Base-by-base conservation (phyloP, 1,140 invertebrate genomes). In the Maconellicoccus hirsutus region DNA sequence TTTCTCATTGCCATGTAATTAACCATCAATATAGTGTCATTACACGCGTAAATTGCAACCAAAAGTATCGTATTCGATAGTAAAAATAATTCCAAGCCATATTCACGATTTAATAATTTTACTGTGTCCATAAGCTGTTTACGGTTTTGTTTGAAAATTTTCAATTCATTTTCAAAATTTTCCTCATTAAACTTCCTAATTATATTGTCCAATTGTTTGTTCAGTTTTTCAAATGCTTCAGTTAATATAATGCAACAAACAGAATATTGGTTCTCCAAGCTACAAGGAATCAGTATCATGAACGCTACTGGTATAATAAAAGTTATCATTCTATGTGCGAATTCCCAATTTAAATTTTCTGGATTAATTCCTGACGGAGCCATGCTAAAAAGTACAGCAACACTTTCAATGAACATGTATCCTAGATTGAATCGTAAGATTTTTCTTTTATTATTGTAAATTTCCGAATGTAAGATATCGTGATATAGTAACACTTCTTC, bases 81-180 rank as follows among this genome's bases (percentile, higher is more conserved):
- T 23, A 66, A 25, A 23, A 66, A 66, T 16, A 66, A 66, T 66
- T 66, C 61, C 3, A 66, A 10, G 1, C 61, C 61, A 26, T 66
- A 66, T 66, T 66, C 61, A 6, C 22, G 61, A 66, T 66, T 66
- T 66, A 66, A 23, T 23, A 26, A 23, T 26, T 66, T 66, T 4
- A 66, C 8, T 19, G 22, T 25, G 1, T 26, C 8, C 61, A 66
- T 66, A 3, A 66, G 3, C 8, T 23, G 8, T 10, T 8, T 10
- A 14, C 21, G 61, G 3, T 66, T 23, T 23, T 19, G 10, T 66
- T 26, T 52, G n/a, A 52, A 52, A 14, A 4, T 3, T 8, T 52
- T 52, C 42, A 52, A 52, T 16, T 52, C 42, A 19, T 52, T 52
- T 52, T 52, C 42, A 16, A 52, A 52, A 16, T 19, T 16, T 4